Base-by-base conservation (phyloP, 1,140 invertebrate genomes). In the Drosophila ohnishii region DNA sequence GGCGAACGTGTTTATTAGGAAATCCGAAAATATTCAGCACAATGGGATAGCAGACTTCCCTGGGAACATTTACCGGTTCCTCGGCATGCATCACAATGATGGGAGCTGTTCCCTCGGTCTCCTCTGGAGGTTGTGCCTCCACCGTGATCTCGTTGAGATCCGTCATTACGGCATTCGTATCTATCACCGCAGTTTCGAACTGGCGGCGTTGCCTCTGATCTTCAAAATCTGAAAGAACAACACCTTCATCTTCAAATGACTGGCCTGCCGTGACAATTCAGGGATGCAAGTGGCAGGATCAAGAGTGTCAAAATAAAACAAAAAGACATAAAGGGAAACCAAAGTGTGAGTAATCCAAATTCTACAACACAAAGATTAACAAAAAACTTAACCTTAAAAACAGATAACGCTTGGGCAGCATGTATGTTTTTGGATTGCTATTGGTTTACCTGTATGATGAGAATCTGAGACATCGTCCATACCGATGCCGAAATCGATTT, bases 221-320 rank as follows among this genome's bases (percentile, higher is more conserved):
- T 45, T 88, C 80, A 34, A 55, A 19, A 69, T 88, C 84, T 88
- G 84, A 60, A 88, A 88, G 85, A 72, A 89, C 85, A 88, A 88
- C 66, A 84, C 85, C 84, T 53, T 88, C 84, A 65, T 88, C 84
- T 80, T 88, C 84, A 88, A 80, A 88, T 70, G 64, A 85, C 65
- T 65, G 80, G 50, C 51, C 84, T 88, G 78, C 66, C 22, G 73
- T 50, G 63, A 50, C 60, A 62, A 80, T 44, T 51, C 60, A 84
- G 48, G 35, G 35, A 58, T 63, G 62, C 67, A 80, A 65, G 35
- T 57, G 62, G 58, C 59, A 47, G 56, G 65, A 64, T 70, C 59
- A 76, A 44, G 58, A 37, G 56, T 37, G 51, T 19, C 58, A 61
- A 78, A 74, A 76, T 65, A 70, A 80, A 63, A 72, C 56, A 81